Evolutionary conservation across 2,888 invertebrate species (phyloP).

Genomic region (Strigamia maritima): DNA sequence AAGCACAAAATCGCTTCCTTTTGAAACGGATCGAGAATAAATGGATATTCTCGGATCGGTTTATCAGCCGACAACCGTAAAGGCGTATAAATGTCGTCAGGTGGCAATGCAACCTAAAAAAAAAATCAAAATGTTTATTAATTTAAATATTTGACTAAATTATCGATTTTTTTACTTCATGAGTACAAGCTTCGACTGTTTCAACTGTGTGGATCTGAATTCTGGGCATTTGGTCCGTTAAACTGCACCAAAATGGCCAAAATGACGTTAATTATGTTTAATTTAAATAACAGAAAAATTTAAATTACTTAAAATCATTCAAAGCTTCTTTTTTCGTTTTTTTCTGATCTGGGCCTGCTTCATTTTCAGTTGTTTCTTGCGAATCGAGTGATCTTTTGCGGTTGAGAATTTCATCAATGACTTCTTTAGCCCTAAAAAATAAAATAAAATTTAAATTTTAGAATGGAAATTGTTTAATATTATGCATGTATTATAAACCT

Average conservation of each 20-base stretch:
- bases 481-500: neutral
- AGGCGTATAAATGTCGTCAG: constrained; percentile 72
- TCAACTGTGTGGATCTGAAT: constrained; percentile 85
- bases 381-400: neutral
- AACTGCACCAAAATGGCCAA: constrained; percentile 52
- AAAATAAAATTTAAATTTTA: neutral
- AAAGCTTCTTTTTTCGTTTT: neutral
- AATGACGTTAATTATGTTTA: constrained; percentile 53
- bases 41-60: constrained; percentile 89
- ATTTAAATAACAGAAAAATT: neutral
- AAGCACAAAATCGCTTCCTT: constrained; percentile 94
- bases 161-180: constrained; percentile 72
- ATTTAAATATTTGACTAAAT: neutral
- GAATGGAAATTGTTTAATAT: neutral
- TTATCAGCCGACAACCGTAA: constrained; percentile 61
- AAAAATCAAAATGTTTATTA: neutral
- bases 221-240: constrained; percentile 61
- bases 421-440: neutral
- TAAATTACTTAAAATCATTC: neutral
- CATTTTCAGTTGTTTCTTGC: neutral
- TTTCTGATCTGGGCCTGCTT: neutral
- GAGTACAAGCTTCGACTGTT: constrained; percentile 87
- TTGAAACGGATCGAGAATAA: constrained; percentile 95
- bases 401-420: neutral
- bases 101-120: constrained; percentile 71